phyloP scores from a whole-genome alignment of 2,113 vertebrate species.

The Tiliqua scincoides region DNA sequence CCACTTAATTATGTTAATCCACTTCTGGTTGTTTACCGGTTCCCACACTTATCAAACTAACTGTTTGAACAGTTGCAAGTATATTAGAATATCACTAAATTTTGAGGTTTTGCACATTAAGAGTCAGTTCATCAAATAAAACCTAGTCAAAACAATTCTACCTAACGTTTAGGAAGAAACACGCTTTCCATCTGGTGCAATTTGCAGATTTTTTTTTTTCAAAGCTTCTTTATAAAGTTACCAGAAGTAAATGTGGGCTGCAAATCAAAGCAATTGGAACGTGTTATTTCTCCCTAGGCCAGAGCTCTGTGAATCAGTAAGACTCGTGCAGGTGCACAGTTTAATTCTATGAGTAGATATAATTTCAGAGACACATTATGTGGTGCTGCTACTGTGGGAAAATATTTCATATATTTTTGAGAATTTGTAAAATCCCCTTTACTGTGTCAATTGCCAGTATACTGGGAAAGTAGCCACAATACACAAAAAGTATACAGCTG shows the following conservation, averaged over 20 bases:
- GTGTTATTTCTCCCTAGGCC: background rate
- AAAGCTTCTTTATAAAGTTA: slow-evolving; percentile 33
- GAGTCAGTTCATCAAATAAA: background rate
- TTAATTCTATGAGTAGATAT: slow-evolving; percentile 48
- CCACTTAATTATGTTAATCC: background rate
- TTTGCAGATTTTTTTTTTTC: background rate
- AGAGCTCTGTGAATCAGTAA: slow-evolving; percentile 12
- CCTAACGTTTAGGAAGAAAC: background rate
- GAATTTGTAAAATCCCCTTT: slow-evolving; percentile 78
- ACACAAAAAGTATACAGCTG: slow-evolving; percentile 76
- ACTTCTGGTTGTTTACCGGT: background rate
- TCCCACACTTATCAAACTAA: background rate
- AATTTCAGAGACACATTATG: slow-evolving; percentile 37
- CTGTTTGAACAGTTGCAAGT: background rate
- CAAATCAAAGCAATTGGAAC: background rate
- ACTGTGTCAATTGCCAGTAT: slow-evolving; percentile 71
- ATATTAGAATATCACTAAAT: background rate
- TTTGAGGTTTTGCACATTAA: background rate
- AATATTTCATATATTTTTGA: slow-evolving; percentile 61
- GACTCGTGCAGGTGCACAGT: slow-evolving; percentile 59
- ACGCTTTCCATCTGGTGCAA: background rate
- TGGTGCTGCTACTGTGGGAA: slow-evolving; percentile 71
- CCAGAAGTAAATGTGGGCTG: slow-evolving; percentile 25
- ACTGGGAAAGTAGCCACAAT: slow-evolving; percentile 81
- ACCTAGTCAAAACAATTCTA: background rate